Conservation (phyloP, 2,113 vertebrate species). For the Gymnogyps californianus region DNA sequence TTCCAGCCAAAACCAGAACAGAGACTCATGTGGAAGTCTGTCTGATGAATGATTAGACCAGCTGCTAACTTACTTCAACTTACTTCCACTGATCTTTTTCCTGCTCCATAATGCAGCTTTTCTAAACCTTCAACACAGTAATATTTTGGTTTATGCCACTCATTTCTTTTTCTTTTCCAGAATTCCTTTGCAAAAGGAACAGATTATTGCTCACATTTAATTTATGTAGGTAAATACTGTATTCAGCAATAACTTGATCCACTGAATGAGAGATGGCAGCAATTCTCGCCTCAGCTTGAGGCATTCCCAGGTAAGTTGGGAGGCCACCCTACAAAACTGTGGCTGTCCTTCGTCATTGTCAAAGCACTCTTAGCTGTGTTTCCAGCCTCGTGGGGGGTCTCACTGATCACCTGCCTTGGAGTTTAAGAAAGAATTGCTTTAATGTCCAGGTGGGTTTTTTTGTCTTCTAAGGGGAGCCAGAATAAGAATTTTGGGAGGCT, state of each 20-base stretch:
- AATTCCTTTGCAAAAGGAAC: background rate
- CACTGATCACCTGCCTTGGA: too few species aligned
- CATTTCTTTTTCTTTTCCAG: background rate
- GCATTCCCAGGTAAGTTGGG: background rate
- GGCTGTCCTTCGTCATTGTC: background rate
- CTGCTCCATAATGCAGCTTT: background rate
- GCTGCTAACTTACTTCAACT: background rate
- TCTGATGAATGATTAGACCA: background rate
- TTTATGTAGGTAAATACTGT: background rate
- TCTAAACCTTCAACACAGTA: background rate
- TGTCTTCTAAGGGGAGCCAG: background rate
- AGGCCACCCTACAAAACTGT: background rate
- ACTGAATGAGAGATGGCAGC: background rate
- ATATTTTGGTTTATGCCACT: background rate
- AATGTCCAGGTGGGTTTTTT: background rate
- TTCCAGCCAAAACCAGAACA: too few species aligned
- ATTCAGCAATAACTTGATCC: background rate
- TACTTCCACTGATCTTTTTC: background rate
- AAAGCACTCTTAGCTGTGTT: background rate
- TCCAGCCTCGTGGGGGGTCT: background rate
- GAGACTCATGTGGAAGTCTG: background rate
- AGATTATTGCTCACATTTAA: background rate
- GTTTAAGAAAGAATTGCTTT: background rate
- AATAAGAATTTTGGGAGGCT: background rate
- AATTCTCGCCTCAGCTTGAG: background rate